Percentiles rank a stretch among this genome's conserved stretches.
These are phyloP conservation scores for Siniperca knerii DNA, from an alignment of 2,113 vertebrate species.

Conservation along the genomic window DNA sequence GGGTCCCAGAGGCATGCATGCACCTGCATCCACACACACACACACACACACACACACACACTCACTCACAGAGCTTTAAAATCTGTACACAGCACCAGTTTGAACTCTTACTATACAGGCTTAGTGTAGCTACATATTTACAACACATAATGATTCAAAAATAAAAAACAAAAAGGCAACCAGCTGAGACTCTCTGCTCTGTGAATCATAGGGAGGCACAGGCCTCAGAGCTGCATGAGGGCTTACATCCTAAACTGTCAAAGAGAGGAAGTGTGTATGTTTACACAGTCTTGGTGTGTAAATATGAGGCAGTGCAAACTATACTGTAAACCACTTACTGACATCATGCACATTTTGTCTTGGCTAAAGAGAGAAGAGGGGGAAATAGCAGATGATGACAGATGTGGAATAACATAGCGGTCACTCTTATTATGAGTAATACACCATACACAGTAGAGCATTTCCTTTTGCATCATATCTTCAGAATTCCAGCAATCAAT, in stretches of 20 bases:
- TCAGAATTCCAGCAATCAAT: slow-evolving; percentile 24
- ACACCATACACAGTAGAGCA: neutral
- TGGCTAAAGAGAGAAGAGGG: neutral
- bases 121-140: slow-evolving; percentile 30
- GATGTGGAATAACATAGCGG: slow-evolving; percentile 4
- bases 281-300: slow-evolving; percentile 62
- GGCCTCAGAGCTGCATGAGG: slow-evolving; percentile 36
- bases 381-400: neutral
- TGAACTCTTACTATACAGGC: slow-evolving; percentile 1
- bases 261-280: slow-evolving; percentile 66
- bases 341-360: slow-evolving; percentile 36
- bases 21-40: slow-evolving; percentile 30
- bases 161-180: slow-evolving; percentile 19
- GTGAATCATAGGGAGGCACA: slow-evolving; percentile 31
- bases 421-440: slow-evolving; percentile 23
- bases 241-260: slow-evolving; percentile 56
- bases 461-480: slow-evolving; percentile 22
- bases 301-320: slow-evolving; percentile 47
- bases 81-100: slow-evolving; percentile 2
- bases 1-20: slow-evolving; percentile 27
- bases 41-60: slow-evolving; percentile 11
- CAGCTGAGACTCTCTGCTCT: slow-evolving; percentile 31
- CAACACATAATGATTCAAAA: slow-evolving; percentile 10
- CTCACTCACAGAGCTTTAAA: slow-evolving; percentile 4
- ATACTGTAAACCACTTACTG: slow-evolving; percentile 38